Base-by-base conservation (phyloP, 2,888 invertebrate genomes). In the Mesorhabditis spiculigera region DNA sequence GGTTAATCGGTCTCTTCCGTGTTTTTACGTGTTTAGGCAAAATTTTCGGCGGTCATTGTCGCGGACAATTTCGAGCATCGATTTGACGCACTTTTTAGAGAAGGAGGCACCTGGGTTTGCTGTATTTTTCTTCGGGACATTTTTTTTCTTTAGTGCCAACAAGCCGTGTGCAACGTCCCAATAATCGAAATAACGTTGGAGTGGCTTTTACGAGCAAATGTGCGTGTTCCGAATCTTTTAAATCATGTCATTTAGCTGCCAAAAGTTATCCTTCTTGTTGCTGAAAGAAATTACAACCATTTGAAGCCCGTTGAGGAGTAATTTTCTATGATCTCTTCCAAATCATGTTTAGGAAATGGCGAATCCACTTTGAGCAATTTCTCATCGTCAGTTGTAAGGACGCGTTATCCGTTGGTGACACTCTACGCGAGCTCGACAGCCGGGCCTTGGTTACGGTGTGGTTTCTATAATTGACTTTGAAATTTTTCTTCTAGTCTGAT, bases 381-480 rank as follows among this genome's bases (percentile, higher is more conserved):
- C 58, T 63, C 1, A 58, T 73, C 41, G 44, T 75, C 45, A 45
- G 62, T 28, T 74, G 75, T 44, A 68, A 65, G 42, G 71, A 72
- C 13, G 73, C 72, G 4, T 70, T 69, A 41, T 81, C 72, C 61
- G 69, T 81, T 41, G 83, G 83, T 5, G 81, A 83, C 67, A 74
- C 78, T 41, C 67, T 83, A 66, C 70, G 83, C 43, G 81, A 82
- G 68, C 65, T 83, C 16, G 76, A 78, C 10, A 73, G 68, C 16
- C 71, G 78, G 43, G 74, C 73, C 61, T 68, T 82, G 4, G 68
- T 83, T 43, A 75, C 68, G 16, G 71, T 71, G 72, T 65, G n/a
- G 45, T 58, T 42, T 13, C 5, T 16, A n/a, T 58, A 13, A 41
- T 6, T 41, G 42, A 42, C 13, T 66, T 58, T 45, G 6, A 28